Conservation (phyloP, 1,140 invertebrate genomes). For the Aphelinus certus region DNA sequence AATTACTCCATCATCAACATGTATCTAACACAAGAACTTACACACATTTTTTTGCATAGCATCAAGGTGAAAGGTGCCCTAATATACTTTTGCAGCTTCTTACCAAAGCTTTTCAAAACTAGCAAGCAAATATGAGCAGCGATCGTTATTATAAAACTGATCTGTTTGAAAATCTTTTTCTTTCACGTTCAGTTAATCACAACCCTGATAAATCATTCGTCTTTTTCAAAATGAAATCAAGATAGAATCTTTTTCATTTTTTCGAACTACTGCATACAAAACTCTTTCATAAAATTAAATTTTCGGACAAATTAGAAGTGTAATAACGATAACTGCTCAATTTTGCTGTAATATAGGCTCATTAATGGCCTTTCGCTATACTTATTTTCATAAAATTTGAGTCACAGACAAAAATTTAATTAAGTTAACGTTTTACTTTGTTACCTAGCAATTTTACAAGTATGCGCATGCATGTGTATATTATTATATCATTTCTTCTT, state of each 20-base stretch:
- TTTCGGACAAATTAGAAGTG: not conserved
- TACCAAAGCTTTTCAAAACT: not conserved
- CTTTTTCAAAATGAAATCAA: no score
- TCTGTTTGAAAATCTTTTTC: not conserved
- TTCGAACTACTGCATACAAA: no score
- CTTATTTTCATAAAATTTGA: slow-evolving; percentile 24
- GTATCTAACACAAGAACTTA: not conserved
- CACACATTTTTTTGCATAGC: not conserved
- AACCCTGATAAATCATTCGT: no score
- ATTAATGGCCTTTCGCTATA: slow-evolving; percentile 4
- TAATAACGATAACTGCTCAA: slow-evolving; percentile 12
- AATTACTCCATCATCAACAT: not conserved
- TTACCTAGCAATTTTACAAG: slow-evolving; percentile 32
- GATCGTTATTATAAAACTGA: slow-evolving; percentile 9
- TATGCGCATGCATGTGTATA: slow-evolving; percentile 10
- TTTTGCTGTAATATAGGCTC: not conserved
- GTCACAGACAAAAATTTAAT: slow-evolving; percentile 29
- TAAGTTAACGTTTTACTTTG: slow-evolving; percentile 10
- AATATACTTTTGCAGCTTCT: not conserved
- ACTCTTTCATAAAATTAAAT: no score
- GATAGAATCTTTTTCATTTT: no score
- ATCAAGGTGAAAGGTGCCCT: not conserved
- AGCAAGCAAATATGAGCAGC: not conserved
- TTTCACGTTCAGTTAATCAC: no score
- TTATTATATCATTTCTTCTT: slow-evolving; percentile 10